Conservation (phyloP, 2,888 invertebrate species). For the Lasioglossum oenotherae region DNA sequence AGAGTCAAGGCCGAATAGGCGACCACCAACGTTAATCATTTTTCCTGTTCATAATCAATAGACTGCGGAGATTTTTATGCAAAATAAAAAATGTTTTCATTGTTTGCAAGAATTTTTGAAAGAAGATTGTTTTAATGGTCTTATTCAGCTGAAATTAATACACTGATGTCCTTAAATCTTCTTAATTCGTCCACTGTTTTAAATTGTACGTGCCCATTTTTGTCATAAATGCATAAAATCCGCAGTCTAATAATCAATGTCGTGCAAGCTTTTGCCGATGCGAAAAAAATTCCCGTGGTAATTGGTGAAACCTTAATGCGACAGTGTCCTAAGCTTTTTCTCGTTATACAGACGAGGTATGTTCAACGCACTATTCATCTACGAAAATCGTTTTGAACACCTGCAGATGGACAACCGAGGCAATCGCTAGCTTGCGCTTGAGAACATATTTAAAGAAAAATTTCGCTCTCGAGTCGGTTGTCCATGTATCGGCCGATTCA, state of each 20-base stretch:
- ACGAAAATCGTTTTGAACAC: slow-evolving; percentile 22
- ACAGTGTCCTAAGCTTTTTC: not conserved
- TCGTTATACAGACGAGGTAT: slow-evolving; percentile 3
- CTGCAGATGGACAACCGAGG: slow-evolving; percentile 14
- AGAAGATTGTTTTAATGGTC: no score
- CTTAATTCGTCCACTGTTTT: no score
- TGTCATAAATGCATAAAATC: no score
- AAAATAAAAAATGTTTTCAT: no score
- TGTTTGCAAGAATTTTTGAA: no score
- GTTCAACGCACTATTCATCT: slow-evolving; percentile 49
- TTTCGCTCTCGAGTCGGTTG: slow-evolving; percentile 17
- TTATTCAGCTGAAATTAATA: no score
- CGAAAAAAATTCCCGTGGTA: not conserved
- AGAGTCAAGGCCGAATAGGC: slow-evolving; percentile 4
- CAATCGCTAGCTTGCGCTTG: not conserved
- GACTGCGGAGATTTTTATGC: no score
- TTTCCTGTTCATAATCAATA: not conserved
- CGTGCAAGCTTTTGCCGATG: not conserved
- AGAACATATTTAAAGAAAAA: not conserved
- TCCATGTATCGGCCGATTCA: not conserved
- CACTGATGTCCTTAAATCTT: no score
- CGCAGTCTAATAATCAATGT: not conserved
- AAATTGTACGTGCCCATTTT: no score
- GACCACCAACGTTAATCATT: not conserved
- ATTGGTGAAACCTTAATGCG: not conserved